phyloP scores from a whole-genome alignment of 1,140 invertebrate genomes.

The Drosophila auraria region DNA sequence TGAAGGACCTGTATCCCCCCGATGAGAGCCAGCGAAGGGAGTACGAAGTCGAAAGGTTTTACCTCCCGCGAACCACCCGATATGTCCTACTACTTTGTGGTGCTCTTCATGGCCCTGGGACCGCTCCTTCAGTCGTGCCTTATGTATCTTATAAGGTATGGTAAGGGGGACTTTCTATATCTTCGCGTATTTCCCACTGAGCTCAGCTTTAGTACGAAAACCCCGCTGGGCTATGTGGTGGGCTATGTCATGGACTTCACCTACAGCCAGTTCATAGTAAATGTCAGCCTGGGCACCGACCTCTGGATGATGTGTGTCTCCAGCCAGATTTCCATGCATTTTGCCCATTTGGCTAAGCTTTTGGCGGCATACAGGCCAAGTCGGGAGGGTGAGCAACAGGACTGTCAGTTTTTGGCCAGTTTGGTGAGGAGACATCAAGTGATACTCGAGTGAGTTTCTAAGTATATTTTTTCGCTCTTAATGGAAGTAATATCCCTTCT shows the following conservation, averaged over 20 bases:
- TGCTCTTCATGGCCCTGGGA: constrained; percentile 6
- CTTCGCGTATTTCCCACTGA: constrained; percentile 43
- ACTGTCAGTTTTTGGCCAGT: constrained; percentile 28
- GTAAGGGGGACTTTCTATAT: constrained; percentile 24
- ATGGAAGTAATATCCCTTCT: neutral
- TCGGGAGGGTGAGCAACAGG: neutral
- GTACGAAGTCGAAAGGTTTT: constrained; percentile 50
- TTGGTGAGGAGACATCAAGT: constrained; percentile 48
- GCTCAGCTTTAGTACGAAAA: neutral
- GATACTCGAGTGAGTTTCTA: constrained; percentile 24
- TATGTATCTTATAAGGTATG: constrained; percentile 8
- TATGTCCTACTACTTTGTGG: constrained; percentile 37
- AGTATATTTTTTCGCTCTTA: neutral
- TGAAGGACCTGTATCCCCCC: constrained; percentile 37
- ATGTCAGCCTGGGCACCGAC: constrained; percentile 49
- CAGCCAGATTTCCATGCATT: constrained; percentile 57
- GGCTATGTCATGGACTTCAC: constrained; percentile 29
- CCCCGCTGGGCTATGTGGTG: constrained; percentile 10
- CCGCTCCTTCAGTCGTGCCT: constrained; percentile 29
- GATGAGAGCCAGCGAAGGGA: neutral
- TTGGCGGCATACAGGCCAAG: constrained; percentile 26
- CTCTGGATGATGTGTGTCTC: constrained; percentile 60
- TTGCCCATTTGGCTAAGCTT: constrained; percentile 33
- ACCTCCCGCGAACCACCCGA: constrained; percentile 25
- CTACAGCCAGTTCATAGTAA: constrained; percentile 44